Evolutionary conservation across 2,797 vertebrate genomes (phyloP).

Genomic region (Morelia viridis): DNA sequence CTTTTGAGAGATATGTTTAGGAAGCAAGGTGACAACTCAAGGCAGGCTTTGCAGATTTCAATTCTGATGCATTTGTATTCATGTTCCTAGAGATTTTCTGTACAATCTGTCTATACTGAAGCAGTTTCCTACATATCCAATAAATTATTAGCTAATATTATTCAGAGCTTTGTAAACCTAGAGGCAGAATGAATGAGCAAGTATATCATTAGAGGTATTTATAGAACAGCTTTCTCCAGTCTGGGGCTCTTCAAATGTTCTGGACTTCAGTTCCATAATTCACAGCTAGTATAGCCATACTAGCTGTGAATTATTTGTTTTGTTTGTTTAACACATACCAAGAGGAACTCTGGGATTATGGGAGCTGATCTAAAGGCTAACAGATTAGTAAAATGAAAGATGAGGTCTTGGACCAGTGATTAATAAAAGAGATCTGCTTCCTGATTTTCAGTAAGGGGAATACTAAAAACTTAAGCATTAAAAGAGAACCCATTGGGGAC

Average conservation of each 20-base stretch:
- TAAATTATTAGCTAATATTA: background rate
- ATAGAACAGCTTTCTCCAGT: background rate
- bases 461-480: background rate
- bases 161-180: background rate
- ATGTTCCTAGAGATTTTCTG: background rate
- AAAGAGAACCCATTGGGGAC: background rate
- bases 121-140: background rate
- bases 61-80: background rate
- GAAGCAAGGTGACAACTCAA: constrained; percentile 12
- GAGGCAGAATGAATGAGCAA: background rate
- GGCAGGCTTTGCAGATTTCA: background rate
- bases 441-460: background rate
- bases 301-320: background rate
- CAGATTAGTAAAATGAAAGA: background rate
- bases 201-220: background rate
- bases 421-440: background rate
- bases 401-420: background rate
- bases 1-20: background rate
- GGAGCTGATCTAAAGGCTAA: background rate
- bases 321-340: background rate
- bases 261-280: background rate
- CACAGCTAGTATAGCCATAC: background rate
- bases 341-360: background rate
- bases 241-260: background rate
- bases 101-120: background rate